phyloP scores from a whole-genome alignment of 2,797 vertebrate genomes.

The Iguana delicatissima region DNA sequence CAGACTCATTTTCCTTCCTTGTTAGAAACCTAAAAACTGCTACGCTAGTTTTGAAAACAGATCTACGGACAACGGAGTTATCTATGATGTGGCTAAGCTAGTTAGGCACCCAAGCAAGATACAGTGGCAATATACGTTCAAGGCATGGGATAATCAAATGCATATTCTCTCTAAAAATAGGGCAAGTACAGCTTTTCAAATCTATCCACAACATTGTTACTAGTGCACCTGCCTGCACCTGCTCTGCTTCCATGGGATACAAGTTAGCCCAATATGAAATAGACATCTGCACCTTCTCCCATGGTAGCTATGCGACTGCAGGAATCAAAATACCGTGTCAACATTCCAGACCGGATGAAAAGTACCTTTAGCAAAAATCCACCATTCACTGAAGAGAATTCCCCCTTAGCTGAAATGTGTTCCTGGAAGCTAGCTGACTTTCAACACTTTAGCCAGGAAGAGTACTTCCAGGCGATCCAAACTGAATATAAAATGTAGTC shows the following conservation, averaged over 20 bases:
- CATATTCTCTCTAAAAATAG: too few species aligned
- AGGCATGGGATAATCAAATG: not conserved
- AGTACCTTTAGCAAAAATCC: not conserved
- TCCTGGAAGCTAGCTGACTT: not conserved
- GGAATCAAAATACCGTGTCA: not conserved
- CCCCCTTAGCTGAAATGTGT: not conserved
- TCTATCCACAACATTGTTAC: not conserved
- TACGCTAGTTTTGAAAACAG: not conserved
- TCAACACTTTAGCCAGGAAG: not conserved
- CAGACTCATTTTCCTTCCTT: not conserved
- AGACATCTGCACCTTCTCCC: not conserved
- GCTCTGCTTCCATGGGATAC: not conserved
- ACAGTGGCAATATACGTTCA: not conserved
- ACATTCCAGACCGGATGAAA: conserved; percentile 11
- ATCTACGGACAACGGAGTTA: not conserved
- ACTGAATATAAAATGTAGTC: not conserved
- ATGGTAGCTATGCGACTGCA: not conserved
- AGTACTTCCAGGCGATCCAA: not conserved
- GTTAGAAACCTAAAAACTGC: not conserved
- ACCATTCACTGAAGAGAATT: not conserved
- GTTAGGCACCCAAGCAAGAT: not conserved
- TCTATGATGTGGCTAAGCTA: not conserved
- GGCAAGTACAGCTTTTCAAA: not conserved
- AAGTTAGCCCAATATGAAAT: not conserved
- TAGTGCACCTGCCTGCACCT: not conserved